phyloP scores from a whole-genome alignment of 37 sponge, comb jelly and placozoan species.

The Chondrilla cf. caribensis region DNA sequence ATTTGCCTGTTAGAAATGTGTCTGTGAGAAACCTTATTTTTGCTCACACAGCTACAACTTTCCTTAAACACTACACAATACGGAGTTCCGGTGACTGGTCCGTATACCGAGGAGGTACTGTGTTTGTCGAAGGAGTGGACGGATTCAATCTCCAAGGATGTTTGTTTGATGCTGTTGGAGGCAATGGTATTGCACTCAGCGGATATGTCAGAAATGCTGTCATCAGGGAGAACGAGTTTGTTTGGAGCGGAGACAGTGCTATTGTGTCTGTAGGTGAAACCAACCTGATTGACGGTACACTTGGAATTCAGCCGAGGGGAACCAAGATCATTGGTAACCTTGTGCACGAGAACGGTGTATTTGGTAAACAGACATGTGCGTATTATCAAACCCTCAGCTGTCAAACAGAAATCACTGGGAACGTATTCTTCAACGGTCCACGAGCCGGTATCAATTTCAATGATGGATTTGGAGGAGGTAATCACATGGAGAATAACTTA shows the following conservation, averaged over 20 bases:
- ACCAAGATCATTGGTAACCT: conserved; percentile 47
- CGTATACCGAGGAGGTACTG: conserved; percentile 43
- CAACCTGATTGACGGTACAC: conserved; percentile 61
- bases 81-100: conserved; percentile 69
- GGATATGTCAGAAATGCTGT: conserved; percentile 44
- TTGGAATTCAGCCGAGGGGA: conserved; percentile 57
- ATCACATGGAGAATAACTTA: conserved; percentile 43
- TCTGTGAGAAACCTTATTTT: conserved; percentile 37
- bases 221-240: conserved; percentile 37
- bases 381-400: conserved; percentile 64
- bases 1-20: conserved; percentile 29
- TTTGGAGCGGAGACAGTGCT: conserved; percentile 39
- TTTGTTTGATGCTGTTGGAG: conserved; percentile 48
- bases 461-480: conserved; percentile 78
- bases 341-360: conserved; percentile 70
- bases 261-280: conserved; percentile 25
- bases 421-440: conserved; percentile 82
- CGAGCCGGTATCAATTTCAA: conserved; percentile 83
- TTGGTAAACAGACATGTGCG: conserved; percentile 53
- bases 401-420: conserved; percentile 49
- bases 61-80: conserved; percentile 50
- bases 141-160: conserved; percentile 24
- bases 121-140: conserved; percentile 57
- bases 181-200: conserved; percentile 54
- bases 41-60: conserved; percentile 58